These are phyloP conservation scores for Embidobia sp. DNA, from an alignment of 2,888 invertebrate genomes.

Conservation along the genomic window DNA sequence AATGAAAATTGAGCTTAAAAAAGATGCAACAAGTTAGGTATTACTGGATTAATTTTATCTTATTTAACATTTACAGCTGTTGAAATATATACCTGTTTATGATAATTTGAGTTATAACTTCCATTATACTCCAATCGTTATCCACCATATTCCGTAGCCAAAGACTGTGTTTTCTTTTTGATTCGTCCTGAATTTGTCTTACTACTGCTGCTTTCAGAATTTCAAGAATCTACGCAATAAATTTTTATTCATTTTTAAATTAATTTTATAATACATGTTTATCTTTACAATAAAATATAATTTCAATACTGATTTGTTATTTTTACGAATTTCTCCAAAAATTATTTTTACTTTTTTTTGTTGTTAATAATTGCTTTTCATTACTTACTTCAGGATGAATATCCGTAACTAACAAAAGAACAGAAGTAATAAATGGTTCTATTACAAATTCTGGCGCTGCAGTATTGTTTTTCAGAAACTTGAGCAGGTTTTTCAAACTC, in stretches of 20 bases:
- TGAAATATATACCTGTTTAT: slow-evolving; percentile 76
- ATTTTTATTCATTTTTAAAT: too few relatives aligned
- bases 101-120: slow-evolving; percentile 81
- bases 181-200: slow-evolving; percentile 81
- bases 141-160: slow-evolving; percentile 84
- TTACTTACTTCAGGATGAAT: slow-evolving; percentile 82
- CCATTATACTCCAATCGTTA: slow-evolving; percentile 77
- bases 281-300: too few relatives aligned
- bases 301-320: too few relatives aligned
- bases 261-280: too few relatives aligned
- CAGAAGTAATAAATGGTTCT: slow-evolving; percentile 85
- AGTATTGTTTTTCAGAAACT: slow-evolving; percentile 82
- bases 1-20: too few relatives aligned
- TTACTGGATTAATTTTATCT: slow-evolving; percentile 67
- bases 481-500: slow-evolving; percentile 82
- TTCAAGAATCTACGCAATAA: slow-evolving; percentile 79
- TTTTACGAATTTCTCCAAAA: neutral
- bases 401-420: slow-evolving; percentile 83
- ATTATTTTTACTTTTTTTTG: neutral
- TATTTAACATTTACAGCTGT: slow-evolving; percentile 73
- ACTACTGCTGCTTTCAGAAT: slow-evolving; percentile 76
- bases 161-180: slow-evolving; percentile 80
- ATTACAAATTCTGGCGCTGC: slow-evolving; percentile 84
- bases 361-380: neutral
- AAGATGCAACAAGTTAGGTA: too few relatives aligned